phyloP scores from a whole-genome alignment of 2,888 invertebrate species.

The Parthenolecanium corni region DNA sequence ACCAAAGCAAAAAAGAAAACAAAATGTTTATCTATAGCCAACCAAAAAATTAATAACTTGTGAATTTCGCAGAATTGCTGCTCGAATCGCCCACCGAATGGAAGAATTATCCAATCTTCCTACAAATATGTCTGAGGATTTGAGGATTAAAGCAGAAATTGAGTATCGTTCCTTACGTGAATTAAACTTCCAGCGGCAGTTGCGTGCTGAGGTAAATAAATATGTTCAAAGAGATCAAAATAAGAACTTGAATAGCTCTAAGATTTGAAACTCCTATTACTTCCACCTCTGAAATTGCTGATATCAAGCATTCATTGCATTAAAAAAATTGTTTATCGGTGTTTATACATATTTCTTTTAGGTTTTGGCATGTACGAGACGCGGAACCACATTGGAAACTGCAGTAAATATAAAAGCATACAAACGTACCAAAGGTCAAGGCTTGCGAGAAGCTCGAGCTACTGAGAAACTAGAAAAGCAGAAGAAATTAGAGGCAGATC shows the following conservation, averaged over 20 bases:
- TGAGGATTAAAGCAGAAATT: slow-evolving; percentile 85
- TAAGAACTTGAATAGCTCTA: no score
- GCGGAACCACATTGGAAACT: slow-evolving; percentile 93
- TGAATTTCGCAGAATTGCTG: slow-evolving; percentile 46
- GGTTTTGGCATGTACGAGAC: slow-evolving; percentile 64
- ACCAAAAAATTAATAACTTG: no score
- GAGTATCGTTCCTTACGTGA: slow-evolving; percentile 87
- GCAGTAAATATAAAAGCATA: slow-evolving; percentile 95
- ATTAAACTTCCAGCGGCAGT: slow-evolving; percentile 88
- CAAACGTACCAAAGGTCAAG: slow-evolving; percentile 92
- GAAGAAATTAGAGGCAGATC: slow-evolving; percentile 94
- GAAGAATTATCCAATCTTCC: slow-evolving; percentile 78
- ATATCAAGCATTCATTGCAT: no score
- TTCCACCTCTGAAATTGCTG: no score
- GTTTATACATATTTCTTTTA: no score
- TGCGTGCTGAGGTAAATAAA: slow-evolving; percentile 56
- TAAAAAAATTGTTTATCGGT: no score
- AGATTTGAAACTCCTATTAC: no score
- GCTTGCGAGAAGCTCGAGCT: slow-evolving; percentile 88
- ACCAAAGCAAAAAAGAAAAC: no score
- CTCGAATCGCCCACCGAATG: slow-evolving; percentile 82
- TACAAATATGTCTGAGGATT: slow-evolving; percentile 79
- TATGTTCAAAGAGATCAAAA: no score
- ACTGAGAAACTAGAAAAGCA: slow-evolving; percentile 98
- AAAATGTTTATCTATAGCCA: no score